Evolutionary conservation across 2,113 vertebrate species (phyloP).

Genomic region (Enhydra lutris): DNA sequence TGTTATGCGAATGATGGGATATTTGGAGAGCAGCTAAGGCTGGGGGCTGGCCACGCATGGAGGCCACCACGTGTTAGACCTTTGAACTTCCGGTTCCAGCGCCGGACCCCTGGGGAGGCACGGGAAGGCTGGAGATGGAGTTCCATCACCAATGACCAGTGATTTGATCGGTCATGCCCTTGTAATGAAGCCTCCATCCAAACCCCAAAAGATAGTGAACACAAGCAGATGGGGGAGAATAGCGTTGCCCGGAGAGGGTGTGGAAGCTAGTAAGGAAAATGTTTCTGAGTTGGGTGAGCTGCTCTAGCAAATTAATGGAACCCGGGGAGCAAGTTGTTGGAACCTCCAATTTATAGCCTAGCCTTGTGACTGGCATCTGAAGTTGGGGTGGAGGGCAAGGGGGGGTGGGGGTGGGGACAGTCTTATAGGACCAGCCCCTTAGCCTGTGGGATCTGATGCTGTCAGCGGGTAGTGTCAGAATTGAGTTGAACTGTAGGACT

Average conservation of each 20-base stretch:
- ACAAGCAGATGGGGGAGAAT: neutral
- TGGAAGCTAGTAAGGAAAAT: neutral
- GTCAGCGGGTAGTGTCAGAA: neutral
- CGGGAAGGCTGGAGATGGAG: neutral
- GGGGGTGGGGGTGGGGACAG: fast-evolving
- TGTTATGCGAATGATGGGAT: neutral
- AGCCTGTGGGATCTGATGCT: neutral
- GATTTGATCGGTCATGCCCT: neutral
- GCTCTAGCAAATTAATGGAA: neutral
- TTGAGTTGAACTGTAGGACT: neutral
- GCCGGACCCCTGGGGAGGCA: fast-evolving
- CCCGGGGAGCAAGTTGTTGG: neutral
- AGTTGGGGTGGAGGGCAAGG: neutral
- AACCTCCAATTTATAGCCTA: neutral
- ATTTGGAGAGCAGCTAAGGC: neutral
- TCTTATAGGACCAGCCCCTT: neutral
- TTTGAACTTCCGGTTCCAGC: neutral
- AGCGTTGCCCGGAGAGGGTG: neutral
- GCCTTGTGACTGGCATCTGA: neutral
- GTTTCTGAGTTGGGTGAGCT: neutral
- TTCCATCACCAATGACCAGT: neutral
- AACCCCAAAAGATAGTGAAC: neutral
- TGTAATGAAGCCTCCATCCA: neutral
- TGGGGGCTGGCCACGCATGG: neutral
- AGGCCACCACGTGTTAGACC: neutral